phyloP scores from a whole-genome alignment of 2,113 vertebrate species.

The Brachypteracias leptosomus region DNA sequence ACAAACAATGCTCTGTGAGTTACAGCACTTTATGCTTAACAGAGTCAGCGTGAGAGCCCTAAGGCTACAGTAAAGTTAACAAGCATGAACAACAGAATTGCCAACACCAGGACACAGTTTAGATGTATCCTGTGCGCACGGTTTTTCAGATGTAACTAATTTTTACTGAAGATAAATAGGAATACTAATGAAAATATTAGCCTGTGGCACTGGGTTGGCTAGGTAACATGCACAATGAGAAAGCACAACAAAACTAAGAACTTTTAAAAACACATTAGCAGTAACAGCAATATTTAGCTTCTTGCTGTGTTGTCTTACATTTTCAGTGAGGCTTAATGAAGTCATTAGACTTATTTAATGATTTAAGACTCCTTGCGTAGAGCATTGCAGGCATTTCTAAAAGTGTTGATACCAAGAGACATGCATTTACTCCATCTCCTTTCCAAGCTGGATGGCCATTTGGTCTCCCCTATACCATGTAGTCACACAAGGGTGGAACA shows the following conservation, averaged over 20 bases:
- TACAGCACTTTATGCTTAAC: background rate
- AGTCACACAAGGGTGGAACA: background rate
- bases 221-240: background rate
- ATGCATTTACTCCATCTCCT: background rate
- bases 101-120: slow-evolving; percentile 8
- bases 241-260: background rate
- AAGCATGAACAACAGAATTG: slow-evolving; percentile 11
- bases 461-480: fast-evolving
- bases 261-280: background rate
- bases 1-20: background rate
- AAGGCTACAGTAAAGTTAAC: slow-evolving; percentile 22
- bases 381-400: background rate
- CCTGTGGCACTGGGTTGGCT: background rate
- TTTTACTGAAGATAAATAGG: background rate
- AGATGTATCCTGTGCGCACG: background rate
- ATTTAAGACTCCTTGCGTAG: background rate
- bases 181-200: slow-evolving; percentile 4
- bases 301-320: background rate
- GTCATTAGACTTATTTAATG: background rate
- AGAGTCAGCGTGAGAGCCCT: background rate
- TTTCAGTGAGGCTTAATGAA: background rate
- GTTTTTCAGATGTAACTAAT: slow-evolving; percentile 36
- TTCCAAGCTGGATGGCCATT: background rate
- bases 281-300: background rate
- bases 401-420: background rate